Base-by-base conservation (phyloP, 2,113 vertebrate species). In the Dromas ardeola region DNA sequence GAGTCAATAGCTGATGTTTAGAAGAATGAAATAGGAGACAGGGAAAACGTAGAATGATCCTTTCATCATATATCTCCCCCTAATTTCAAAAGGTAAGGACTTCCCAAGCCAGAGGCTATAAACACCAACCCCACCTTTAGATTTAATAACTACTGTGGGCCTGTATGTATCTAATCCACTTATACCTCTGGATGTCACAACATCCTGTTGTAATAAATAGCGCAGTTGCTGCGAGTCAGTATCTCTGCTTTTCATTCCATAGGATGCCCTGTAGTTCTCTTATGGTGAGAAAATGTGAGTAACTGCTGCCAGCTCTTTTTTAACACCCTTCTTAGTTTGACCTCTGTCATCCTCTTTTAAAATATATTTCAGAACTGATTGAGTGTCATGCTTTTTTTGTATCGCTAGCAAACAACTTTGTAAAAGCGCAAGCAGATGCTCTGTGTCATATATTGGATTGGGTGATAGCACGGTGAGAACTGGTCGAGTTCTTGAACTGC, bases 291-390 rank as follows among this genome's bases (percentile, higher is more conserved):
- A 96, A 58, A 81, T 95, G 91, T 72, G 81, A 94, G 76, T 85
- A 91, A 72, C 74, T 87, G 65, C 77, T 95, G 93, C 73, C 95
- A 94, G 23, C 34, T 89, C 65, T 76, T 74, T 91, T 95, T 63
- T 86, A 95, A 82, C 87, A 72, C 78, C 53, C 40, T 89, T 86
- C 52, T 73, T 43, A 53, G 25, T 66, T 45, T 73, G 81, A 96
- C 90, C 92, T 93, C 78, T 91, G 78, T 80, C 74, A 66, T 82
- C 90, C 16, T 81, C 53, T 53, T 86, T 49, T 72, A 65, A 93
- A 86, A 85, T 65, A 9, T 11, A 80, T 80, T 93, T 90, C 66
- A 72, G 74, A 90, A 65, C 20, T 22, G 32, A 36, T 19, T 42
- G 34, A 65, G 22, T 71, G 43, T 61, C 66, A 27, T 34, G 45